Percentiles rank a stretch among this genome's conserved stretches.
Evolutionary conservation across 2,888 invertebrate species (phyloP).

Genomic region (Tyria jacobaeae): DNA sequence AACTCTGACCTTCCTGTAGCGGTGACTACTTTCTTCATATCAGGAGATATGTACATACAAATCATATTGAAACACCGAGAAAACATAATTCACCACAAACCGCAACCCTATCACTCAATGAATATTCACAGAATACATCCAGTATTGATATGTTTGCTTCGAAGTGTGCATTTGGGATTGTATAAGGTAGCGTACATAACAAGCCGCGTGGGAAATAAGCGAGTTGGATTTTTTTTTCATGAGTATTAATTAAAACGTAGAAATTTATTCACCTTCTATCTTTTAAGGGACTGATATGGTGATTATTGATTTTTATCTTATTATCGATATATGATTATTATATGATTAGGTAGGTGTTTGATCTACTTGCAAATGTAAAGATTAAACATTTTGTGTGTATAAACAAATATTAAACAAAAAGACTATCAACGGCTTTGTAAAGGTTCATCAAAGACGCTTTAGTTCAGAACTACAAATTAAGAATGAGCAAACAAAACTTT

Average conservation of each 20-base stretch:
- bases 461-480: conserved; percentile 11
- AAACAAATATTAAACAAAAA: too few species aligned
- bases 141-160: conserved; percentile 67
- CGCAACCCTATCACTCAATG: conserved; percentile 53
- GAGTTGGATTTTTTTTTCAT: conserved; percentile 41
- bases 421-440: not conserved
- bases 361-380: conserved; percentile 6
- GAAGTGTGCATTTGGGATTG: conserved; percentile 58
- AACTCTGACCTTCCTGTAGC: too few species aligned
- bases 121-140: conserved; percentile 65
- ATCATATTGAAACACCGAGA: not conserved
- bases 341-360: conserved; percentile 27
- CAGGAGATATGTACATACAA: not conserved
- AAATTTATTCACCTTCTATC: conserved; percentile 42
- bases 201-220: conserved; percentile 55
- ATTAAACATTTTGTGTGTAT: too few species aligned
- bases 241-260: conserved; percentile 38
- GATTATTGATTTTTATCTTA: conserved; percentile 18
- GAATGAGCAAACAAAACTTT: conserved; percentile 15
- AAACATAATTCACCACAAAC: conserved; percentile 20
- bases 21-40: not conserved
- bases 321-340: conserved; percentile 29
- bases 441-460: conserved; percentile 1
- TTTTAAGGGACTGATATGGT: conserved; percentile 16
- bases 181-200: conserved; percentile 55